These are phyloP conservation scores for Brienomyrus brachyistius DNA, from an alignment of 2,113 vertebrate genomes.

Conservation along the genomic window DNA sequence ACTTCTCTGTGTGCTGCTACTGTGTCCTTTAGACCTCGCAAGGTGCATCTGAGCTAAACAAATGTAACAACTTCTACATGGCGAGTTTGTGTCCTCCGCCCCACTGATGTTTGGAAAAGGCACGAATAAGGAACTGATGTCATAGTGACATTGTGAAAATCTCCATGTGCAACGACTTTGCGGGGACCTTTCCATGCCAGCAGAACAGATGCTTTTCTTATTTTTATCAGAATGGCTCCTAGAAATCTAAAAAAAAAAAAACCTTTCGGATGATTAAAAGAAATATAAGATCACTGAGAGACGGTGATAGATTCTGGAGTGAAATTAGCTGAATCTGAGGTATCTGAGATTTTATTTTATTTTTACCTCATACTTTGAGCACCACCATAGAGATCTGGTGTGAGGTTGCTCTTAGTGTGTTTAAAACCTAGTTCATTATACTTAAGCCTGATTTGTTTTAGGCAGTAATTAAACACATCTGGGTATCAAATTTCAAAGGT, in stretches of 20 bases:
- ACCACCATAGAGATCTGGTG: not conserved
- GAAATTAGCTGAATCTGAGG: not conserved
- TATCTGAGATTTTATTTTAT: not conserved
- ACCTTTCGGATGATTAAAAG: not conserved
- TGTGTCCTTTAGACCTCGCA: not conserved
- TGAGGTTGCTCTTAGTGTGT: not conserved
- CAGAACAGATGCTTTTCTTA: not conserved
- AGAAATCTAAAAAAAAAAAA: not conserved
- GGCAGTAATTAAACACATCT: not conserved
- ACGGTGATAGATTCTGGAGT: not conserved
- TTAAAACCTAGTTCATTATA: not conserved
- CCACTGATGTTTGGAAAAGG: not conserved
- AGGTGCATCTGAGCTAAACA: not conserved
- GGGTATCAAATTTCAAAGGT: not conserved
- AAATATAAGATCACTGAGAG: not conserved
- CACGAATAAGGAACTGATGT: not conserved
- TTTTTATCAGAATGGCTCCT: not conserved
- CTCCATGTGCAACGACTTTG: not conserved
- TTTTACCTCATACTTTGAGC: not conserved
- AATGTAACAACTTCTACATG: not conserved
- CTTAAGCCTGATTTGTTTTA: not conserved
- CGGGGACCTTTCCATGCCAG: not conserved
- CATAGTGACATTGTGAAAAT: not conserved
- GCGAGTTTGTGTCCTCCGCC: not conserved
- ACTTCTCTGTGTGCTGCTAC: not conserved